phyloP scores from a whole-genome alignment of 1,140 invertebrate species.

The Yoshiicerus persimilis region DNA sequence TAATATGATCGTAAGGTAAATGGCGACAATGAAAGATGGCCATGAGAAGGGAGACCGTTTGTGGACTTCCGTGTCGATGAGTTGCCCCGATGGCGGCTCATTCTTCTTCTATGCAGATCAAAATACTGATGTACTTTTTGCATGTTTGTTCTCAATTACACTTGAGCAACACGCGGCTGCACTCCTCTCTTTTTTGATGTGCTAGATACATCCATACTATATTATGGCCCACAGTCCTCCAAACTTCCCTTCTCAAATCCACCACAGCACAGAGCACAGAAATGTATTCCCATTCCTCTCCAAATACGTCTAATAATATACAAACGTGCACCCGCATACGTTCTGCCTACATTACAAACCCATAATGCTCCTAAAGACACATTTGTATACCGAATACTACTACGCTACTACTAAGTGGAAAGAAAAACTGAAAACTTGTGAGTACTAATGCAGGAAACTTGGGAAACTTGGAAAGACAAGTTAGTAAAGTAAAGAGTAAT shows the following conservation, averaged over 20 bases:
- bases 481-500: constrained; percentile 18
- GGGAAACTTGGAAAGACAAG: not conserved
- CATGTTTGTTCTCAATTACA: constrained; percentile 34
- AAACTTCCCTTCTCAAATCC: not conserved
- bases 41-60: constrained; percentile 16
- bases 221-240: not conserved
- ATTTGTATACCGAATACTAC: too few relatives aligned
- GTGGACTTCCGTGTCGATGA: constrained; percentile 25
- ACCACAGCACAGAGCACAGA: not conserved
- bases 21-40: constrained; percentile 25
- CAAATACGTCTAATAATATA: not conserved
- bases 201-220: not conserved
- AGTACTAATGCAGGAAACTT: not conserved
- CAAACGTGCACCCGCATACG: not conserved
- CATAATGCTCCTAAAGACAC: not conserved
- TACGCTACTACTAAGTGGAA: not conserved
- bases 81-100: constrained; percentile 23
- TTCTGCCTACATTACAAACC: not conserved
- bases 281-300: not conserved
- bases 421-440: not conserved
- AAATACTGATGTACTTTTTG: constrained; percentile 29
- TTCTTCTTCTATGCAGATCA: constrained; percentile 20
- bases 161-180: constrained; percentile 26
- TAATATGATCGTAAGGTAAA: constrained; percentile 11
- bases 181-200: constrained; percentile 23